These are phyloP conservation scores for Pelodytes ibericus DNA, from an alignment of 2,797 vertebrate species.

Conservation along the genomic window DNA sequence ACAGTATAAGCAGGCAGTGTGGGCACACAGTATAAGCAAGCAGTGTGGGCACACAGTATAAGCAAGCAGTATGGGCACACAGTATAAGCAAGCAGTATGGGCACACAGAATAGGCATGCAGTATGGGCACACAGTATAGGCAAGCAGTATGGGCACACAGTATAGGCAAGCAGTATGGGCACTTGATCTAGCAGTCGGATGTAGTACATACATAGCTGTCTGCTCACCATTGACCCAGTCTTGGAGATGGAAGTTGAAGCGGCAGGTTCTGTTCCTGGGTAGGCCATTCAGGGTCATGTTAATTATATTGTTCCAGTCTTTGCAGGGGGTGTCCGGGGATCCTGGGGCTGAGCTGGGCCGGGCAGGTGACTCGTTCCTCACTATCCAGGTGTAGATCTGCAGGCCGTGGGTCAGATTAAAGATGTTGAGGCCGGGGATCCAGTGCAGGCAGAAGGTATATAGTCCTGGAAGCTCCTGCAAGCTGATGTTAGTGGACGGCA, in stretches of 20 bases:
- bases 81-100: too few species aligned
- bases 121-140: too few species aligned
- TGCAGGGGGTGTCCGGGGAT: background rate
- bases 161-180: too few species aligned
- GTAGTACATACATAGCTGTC: too few species aligned
- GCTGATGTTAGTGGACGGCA: background rate
- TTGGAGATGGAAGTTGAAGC: background rate
- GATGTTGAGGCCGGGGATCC: conserved; percentile 25
- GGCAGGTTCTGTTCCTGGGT: background rate
- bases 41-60: too few species aligned
- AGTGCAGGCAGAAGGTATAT: conserved; percentile 38
- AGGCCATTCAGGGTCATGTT: conserved; percentile 35
- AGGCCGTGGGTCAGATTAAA: conserved; percentile 34
- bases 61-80: too few species aligned
- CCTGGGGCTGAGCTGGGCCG: too few species aligned
- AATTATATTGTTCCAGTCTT: background rate
- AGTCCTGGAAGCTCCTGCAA: background rate
- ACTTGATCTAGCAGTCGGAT: too few species aligned
- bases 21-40: too few species aligned
- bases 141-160: too few species aligned
- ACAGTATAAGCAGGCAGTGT: too few species aligned
- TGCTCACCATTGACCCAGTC: background rate
- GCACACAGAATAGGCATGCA: too few species aligned
- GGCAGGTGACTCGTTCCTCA: background rate
- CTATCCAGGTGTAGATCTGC: background rate